Evolutionary conservation across 1,140 invertebrate species (phyloP), one percentile per base, ranked within the genome.

Genomic region (Euura saliciscinereae): DNA sequence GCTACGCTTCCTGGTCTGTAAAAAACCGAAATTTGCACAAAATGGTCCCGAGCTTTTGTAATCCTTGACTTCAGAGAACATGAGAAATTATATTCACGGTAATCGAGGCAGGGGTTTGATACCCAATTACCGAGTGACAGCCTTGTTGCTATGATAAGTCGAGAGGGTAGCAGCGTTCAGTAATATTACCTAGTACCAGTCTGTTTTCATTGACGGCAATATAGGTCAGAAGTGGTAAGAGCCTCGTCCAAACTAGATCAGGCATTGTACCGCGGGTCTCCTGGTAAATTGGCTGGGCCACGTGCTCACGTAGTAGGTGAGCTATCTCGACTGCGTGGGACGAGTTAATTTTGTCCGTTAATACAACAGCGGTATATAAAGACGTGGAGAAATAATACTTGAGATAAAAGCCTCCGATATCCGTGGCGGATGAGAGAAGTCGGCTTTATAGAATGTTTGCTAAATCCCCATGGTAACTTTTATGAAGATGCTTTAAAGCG

Each of bases 401-500:
- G 51, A 59, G 51, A 59, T 59, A n/a, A 59, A 59, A 59, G 51
- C 51, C 51, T 59, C 10, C 8, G 51, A 59, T 59, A 59, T 59
- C 6, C 51, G 51, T 59, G 51, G 51, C 51, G 51, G 13, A 59
- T 59, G 51, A 59, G 51, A 59, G 51, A 59, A 6, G 51, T n/a
- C 5, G 51, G 51, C 8, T 59, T 59, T 59, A 59, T 59, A 28
- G 13, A 59, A 59, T 28, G 28, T 28, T 59, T n/a, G 51, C 13
- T 8, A 59, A 59, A 59, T 59, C 51, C 51, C 28, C 28, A 28
- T 28, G 28, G 6, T 4, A n/a, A 59, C 8, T n/a, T n/a, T 59
- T 59, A n/a, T 59, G 2, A n/a, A 59, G 51, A n/a, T n/a, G 10
- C 51, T 8, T n/a, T 59, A 11, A n/a, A 59, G 51, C 6, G 51